A percentile compares a stretch with the other conserved stretches of the same genome.
Conservation (phyloP, 2,113 vertebrate species). For the Morone saxatilis region DNA sequence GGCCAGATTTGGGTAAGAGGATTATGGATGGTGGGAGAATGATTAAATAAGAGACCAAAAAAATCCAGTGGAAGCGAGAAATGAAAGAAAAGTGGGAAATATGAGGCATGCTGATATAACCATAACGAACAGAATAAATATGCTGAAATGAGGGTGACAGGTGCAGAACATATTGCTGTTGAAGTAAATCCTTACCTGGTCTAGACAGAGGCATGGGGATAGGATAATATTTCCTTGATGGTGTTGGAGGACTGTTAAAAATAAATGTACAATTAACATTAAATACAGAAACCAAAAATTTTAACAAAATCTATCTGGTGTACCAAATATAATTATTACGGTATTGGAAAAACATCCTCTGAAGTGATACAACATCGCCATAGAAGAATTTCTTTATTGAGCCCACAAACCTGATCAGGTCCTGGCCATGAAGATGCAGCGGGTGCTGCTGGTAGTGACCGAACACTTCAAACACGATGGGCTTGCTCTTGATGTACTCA, state of each 20-base stretch:
- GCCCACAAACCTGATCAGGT: slow-evolving; percentile 88
- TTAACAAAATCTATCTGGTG: background rate
- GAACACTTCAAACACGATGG: slow-evolving; percentile 98
- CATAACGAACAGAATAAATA: slow-evolving; percentile 4
- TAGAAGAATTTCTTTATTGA: background rate
- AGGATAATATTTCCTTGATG: slow-evolving; percentile 93
- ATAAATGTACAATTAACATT: slow-evolving; percentile 1
- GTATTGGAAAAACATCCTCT: background rate
- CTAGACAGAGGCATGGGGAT: slow-evolving; percentile 98
- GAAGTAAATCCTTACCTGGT: slow-evolving; percentile 88
- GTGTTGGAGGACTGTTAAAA: slow-evolving; percentile 88
- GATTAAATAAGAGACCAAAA: slow-evolving; percentile 45
- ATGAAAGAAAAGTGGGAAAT: slow-evolving; percentile 68
- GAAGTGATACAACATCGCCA: background rate
- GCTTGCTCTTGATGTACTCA: slow-evolving; percentile 96
- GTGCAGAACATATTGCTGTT: background rate
- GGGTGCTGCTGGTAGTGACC: slow-evolving; percentile 98
- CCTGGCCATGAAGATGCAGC: slow-evolving; percentile 91
- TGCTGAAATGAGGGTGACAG: slow-evolving; percentile 31
- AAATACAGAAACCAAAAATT: background rate
- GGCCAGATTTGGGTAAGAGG: slow-evolving; percentile 57
- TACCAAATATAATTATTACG: slow-evolving; percentile 2
- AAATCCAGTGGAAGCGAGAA: slow-evolving; percentile 73
- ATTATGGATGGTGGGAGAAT: slow-evolving; percentile 34
- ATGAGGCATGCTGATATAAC: slow-evolving; percentile 78